Base-by-base conservation (phyloP, 1,140 invertebrate genomes). In the Dendroctonus ponderosae region DNA sequence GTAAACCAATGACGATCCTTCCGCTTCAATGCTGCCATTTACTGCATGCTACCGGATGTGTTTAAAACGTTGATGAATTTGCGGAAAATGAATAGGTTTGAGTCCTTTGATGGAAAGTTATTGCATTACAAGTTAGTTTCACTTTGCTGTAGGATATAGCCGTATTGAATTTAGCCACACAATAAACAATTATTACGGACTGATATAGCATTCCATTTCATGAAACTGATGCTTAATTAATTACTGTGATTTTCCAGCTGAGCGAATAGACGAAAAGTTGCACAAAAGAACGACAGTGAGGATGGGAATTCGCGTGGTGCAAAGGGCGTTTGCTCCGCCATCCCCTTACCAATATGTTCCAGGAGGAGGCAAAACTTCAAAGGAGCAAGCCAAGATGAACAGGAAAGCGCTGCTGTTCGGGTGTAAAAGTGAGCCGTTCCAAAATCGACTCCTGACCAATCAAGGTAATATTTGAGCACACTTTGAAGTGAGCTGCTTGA, bases 221-320 rank as follows among this genome's bases (percentile, higher is more conserved):
- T 26, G 26, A 26, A 26, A 26, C 26, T 26, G 26, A 26, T 26
- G 26, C 26, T 26, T 46, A 46, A 52, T 7, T 51, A 14, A 8
- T 52, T 52, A 37, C 15, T 15, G 50, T 52, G 8, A 52, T 75
- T 77, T 58, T 76, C 8, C 52, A 92, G 90, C 88, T 7, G 90
- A 92, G 49, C 78, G 85, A 68, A 82, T 86, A 0, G 90, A 93
- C 66, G 89, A 92, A 71, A 91, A 90, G 77, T 80, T 90, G 2
- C 87, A 89, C 6, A 83, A 88, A 63, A 83, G 89, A 56, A 87
- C 86, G 60, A 86, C 86, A 26, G 89, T 94, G n/a, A 83, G 88
- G n/a, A 91, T 94, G 88, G 89, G 90, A 4, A 89, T 94, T 62
- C 80, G 90, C 37, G 88, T 92, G 42, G 84, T 91, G 4, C 89